Conservation (phyloP, 2,888 invertebrate genomes). For the Caenorhabditis angaria region DNA sequence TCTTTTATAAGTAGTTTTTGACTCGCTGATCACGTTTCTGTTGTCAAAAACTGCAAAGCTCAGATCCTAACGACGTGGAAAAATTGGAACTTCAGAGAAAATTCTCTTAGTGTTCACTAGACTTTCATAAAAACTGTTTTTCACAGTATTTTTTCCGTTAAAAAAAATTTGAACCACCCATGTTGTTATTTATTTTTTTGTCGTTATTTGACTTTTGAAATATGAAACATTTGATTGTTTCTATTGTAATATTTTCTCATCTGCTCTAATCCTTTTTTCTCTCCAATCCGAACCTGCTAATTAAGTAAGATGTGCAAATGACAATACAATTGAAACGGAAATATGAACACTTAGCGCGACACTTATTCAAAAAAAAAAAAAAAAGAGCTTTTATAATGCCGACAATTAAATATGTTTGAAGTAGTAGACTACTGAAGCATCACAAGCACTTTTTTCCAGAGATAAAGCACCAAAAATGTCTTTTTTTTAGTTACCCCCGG, state of each 20-base stretch:
- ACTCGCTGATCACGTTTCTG: too few relatives aligned
- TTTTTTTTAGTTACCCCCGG: neutral
- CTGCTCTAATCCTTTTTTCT: neutral
- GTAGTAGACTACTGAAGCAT: too few relatives aligned
- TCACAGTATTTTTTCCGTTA: neutral
- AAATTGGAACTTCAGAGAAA: too few relatives aligned
- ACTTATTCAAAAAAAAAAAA: constrained; percentile 1
- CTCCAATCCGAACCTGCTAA: constrained; percentile 16
- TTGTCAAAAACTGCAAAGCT: too few relatives aligned
- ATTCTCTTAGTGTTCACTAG: too few relatives aligned
- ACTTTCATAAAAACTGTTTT: too few relatives aligned
- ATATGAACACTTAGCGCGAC: constrained; percentile 19
- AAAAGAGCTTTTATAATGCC: neutral
- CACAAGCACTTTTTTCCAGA: neutral
- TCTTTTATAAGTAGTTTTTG: too few relatives aligned
- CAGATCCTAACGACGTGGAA: too few relatives aligned
- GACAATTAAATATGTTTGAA: neutral
- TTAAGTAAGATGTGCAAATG: constrained; percentile 36
- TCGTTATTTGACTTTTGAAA: constrained; percentile 1
- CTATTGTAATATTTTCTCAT: neutral
- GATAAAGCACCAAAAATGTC: neutral
- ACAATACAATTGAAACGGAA: constrained; percentile 46
- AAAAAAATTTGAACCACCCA: too few relatives aligned
- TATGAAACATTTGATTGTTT: constrained; percentile 1
- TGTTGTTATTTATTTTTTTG: neutral